Conservation (phyloP, 1,140 invertebrate species). For the Oedothorax gibbosus region DNA sequence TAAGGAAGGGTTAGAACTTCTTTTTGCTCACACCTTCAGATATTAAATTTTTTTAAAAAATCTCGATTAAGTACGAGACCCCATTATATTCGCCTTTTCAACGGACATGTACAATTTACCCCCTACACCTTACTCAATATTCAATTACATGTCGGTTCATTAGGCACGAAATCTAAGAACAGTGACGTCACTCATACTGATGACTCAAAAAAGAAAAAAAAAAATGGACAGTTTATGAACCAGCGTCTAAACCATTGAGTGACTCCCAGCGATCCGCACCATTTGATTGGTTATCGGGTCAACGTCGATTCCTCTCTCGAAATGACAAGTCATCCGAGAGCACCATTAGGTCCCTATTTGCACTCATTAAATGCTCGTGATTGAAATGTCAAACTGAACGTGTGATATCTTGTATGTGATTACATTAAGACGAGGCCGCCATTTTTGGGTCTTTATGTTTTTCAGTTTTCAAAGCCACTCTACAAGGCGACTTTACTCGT, state of each 20-base stretch:
- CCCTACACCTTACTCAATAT: too few species aligned
- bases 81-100: too few species aligned
- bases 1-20: too few species aligned
- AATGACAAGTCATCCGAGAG: constrained; percentile 33
- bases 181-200: background rate
- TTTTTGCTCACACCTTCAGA: too few species aligned
- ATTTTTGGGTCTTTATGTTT: background rate
- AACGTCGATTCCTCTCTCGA: background rate
- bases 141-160: too few species aligned
- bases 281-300: constrained; percentile 36
- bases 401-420: background rate
- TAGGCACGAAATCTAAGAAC: too few species aligned
- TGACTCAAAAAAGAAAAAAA: constrained; percentile 9
- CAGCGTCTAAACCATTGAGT: constrained; percentile 46
- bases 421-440: background rate
- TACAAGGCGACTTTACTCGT: too few species aligned
- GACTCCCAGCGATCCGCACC: constrained; percentile 23
- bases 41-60: too few species aligned
- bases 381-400: constrained; percentile 13
- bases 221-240: constrained; percentile 36
- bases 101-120: too few species aligned
- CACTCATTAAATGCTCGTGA: constrained; percentile 47
- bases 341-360: constrained; percentile 45
- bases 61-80: too few species aligned
- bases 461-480: too few species aligned